A percentile compares a stretch with the other conserved stretches of the same genome.
phyloP scores from a whole-genome alignment of 2,113 vertebrate species.

The Nanger granti region DNA sequence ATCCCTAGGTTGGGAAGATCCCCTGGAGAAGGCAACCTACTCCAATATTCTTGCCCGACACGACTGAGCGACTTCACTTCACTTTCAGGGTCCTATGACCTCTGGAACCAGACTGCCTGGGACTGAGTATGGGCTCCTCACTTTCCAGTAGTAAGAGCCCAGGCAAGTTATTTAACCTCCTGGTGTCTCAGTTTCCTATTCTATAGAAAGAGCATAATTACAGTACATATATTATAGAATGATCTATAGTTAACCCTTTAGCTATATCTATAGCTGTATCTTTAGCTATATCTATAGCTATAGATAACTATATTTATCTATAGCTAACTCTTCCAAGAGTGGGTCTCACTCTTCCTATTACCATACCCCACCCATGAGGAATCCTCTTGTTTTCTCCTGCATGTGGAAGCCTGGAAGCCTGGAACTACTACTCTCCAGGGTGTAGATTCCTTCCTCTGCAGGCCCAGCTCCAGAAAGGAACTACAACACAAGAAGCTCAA shows the following conservation, averaged over 20 bases:
- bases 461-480: neutral
- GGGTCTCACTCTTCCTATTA: neutral
- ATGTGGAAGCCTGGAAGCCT: neutral
- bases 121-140: neutral
- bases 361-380: fast-evolving
- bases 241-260: neutral
- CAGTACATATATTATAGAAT: neutral
- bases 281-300: neutral
- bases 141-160: neutral
- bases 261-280: neutral
- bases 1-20: too few species aligned
- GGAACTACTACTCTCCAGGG: neutral
- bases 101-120: neutral
- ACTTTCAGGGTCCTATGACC: neutral
- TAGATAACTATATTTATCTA: neutral
- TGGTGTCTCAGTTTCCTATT: neutral
- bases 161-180: neutral
- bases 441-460: neutral
- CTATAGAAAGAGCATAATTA: neutral
- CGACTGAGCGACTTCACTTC: too few species aligned
- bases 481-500: neutral
- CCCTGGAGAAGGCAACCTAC: too few species aligned
- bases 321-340: neutral
- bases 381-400: neutral
- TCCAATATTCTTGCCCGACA: too few species aligned